These are phyloP conservation scores for Phalangium opilio DNA, from an alignment of 2,888 invertebrate species.

Conservation along the genomic window DNA sequence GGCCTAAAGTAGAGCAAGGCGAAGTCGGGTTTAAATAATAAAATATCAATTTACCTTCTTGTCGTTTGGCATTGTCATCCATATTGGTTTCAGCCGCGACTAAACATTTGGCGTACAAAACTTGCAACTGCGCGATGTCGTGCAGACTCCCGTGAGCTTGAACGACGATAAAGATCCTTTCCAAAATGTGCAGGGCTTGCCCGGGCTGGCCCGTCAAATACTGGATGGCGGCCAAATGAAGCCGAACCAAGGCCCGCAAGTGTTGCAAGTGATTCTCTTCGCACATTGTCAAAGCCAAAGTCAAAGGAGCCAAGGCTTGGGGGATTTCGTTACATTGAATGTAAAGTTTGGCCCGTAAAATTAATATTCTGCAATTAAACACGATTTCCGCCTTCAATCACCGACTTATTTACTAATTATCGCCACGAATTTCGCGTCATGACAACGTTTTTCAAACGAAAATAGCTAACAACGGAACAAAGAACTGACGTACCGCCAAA, in stretches of 20 bases:
- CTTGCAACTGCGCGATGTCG: conserved; percentile 58
- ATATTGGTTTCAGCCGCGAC: conserved; percentile 37
- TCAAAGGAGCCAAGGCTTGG: conserved; percentile 38
- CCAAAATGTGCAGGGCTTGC: conserved; percentile 54
- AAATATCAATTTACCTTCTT: conserved; percentile 40
- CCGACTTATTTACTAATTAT: no score
- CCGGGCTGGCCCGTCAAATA: conserved; percentile 56
- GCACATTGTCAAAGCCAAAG: conserved; percentile 55
- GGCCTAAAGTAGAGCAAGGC: neutral
- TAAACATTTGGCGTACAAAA: conserved; percentile 61
- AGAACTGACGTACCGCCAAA: no score
- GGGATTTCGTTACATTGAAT: conserved; percentile 26
- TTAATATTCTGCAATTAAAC: neutral
- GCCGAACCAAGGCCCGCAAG: conserved; percentile 52
- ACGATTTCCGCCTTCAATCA: no score
- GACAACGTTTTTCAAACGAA: no score
- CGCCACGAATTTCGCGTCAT: no score
- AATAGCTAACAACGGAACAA: no score
- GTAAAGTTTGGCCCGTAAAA: conserved; percentile 19
- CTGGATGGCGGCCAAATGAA: conserved; percentile 61
- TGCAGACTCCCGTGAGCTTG: conserved; percentile 65
- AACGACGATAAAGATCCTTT: conserved; percentile 51
- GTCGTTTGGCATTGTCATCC: conserved; percentile 32
- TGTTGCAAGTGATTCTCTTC: conserved; percentile 59
- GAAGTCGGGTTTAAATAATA: conserved; percentile 35